Percentiles rank a stretch among this genome's conserved stretches.
These are phyloP conservation scores for Philotrypesis tridentata DNA, from an alignment of 1,140 invertebrate species.

Conservation along the genomic window DNA sequence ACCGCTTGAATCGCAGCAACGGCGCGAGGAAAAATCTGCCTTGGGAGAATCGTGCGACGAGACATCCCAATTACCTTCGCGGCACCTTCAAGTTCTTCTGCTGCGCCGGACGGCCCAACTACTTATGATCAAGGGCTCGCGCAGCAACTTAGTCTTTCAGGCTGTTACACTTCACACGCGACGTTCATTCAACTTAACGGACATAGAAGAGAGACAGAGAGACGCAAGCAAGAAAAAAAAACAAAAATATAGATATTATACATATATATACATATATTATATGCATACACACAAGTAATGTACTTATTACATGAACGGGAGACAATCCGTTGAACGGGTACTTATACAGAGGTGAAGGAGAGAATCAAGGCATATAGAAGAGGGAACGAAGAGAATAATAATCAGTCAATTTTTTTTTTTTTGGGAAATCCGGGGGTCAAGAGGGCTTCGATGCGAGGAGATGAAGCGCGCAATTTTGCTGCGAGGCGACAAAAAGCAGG, in stretches of 20 bases:
- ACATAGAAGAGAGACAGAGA: too few relatives aligned
- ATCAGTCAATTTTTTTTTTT: constrained; percentile 37
- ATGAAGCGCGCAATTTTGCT: neutral
- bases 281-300: neutral
- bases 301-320: neutral
- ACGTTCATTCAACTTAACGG: too few relatives aligned
- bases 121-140: constrained; percentile 61
- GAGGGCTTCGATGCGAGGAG: neutral
- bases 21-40: constrained; percentile 61
- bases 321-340: constrained; percentile 40
- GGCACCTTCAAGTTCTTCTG: constrained; percentile 70
- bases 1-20: constrained; percentile 60
- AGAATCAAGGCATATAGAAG: neutral
- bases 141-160: constrained; percentile 18
- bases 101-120: constrained; percentile 68
- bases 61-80: constrained; percentile 69
- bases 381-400: neutral
- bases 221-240: too few relatives aligned
- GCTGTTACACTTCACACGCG: too few relatives aligned
- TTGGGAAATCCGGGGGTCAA: neutral
- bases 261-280: too few relatives aligned
- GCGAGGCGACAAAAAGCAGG: too few relatives aligned
- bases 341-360: neutral
- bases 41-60: constrained; percentile 63
- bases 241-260: too few relatives aligned